Evolutionary conservation across 2,888 invertebrate species (phyloP).

Genomic region (Hyles lineata): DNA sequence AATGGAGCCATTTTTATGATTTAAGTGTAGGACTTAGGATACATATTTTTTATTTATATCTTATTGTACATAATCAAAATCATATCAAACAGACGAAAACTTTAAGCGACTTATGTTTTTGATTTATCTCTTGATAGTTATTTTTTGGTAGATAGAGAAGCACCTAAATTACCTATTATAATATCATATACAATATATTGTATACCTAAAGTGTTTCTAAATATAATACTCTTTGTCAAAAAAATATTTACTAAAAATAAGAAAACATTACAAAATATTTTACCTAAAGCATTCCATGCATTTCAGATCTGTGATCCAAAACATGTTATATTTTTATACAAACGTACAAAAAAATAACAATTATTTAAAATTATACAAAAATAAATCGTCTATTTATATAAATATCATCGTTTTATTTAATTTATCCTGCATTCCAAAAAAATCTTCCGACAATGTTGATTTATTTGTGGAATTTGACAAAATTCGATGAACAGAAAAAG

Average conservation of each 20-base stretch:
- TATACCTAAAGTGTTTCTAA: too few relatives aligned
- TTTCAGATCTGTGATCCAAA: conserved; percentile 27
- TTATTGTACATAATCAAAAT: neutral
- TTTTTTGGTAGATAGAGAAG: too few relatives aligned
- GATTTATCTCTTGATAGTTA: neutral
- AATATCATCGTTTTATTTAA: conserved; percentile 2
- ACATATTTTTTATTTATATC: conserved; percentile 18
- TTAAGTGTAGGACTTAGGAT: conserved; percentile 3
- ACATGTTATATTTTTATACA: conserved; percentile 3
- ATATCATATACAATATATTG: too few relatives aligned
- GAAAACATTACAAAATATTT: neutral
- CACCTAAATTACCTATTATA: too few relatives aligned
- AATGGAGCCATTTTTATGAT: conserved; percentile 15
- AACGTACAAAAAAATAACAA: neutral
- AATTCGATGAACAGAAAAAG: neutral
- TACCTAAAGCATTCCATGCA: neutral
- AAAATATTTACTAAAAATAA: neutral
- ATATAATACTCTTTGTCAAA: too few relatives aligned
- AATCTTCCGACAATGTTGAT: neutral
- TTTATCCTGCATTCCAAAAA: neutral
- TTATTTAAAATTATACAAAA: conserved; percentile 7
- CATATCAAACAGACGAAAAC: neutral
- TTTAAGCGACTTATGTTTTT: neutral
- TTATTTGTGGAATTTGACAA: neutral
- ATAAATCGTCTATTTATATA: conserved; percentile 6